phyloP scores from a whole-genome alignment of 2,113 vertebrate genomes.

The Gallinago jamesoni region DNA sequence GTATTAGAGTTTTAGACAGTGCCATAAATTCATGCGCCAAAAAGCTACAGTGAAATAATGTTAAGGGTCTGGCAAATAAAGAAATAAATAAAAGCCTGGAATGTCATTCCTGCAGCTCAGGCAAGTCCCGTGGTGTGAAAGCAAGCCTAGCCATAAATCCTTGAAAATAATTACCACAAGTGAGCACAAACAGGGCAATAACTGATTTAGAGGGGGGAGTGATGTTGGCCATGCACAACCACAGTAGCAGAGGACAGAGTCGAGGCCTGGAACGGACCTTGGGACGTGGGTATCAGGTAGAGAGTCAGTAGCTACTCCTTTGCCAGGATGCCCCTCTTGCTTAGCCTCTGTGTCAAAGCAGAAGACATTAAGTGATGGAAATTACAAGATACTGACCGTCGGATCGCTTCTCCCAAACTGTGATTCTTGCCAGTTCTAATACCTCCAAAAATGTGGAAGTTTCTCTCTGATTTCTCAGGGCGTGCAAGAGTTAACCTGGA shows the following conservation, averaged over 20 bases:
- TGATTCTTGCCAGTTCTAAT: not conserved
- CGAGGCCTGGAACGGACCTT: fast-evolving
- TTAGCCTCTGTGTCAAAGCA: not conserved
- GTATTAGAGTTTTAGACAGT: constrained; percentile 52
- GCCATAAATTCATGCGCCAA: constrained; percentile 25
- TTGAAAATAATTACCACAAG: not conserved
- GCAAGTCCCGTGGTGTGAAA: not conserved
- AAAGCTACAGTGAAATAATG: constrained; percentile 19
- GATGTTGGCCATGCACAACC: not conserved
- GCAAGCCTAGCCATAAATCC: not conserved
- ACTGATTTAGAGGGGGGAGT: not conserved
- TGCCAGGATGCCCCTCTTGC: not conserved
- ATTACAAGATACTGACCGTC: not conserved
- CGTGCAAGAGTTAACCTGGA: not conserved
- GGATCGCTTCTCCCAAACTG: not conserved
- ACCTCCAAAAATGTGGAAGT: not conserved
- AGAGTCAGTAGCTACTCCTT: not conserved
- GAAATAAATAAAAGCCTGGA: constrained; percentile 41
- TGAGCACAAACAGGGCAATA: not conserved
- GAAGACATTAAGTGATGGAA: not conserved
- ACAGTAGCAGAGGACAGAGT: not conserved
- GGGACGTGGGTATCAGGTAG: fast-evolving
- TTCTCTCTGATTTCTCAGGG: not conserved
- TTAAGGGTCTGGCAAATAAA: constrained; percentile 53
- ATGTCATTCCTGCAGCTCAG: not conserved